Conservation (phyloP, 2,113 vertebrate species). For the Psittacara wagleri region DNA sequence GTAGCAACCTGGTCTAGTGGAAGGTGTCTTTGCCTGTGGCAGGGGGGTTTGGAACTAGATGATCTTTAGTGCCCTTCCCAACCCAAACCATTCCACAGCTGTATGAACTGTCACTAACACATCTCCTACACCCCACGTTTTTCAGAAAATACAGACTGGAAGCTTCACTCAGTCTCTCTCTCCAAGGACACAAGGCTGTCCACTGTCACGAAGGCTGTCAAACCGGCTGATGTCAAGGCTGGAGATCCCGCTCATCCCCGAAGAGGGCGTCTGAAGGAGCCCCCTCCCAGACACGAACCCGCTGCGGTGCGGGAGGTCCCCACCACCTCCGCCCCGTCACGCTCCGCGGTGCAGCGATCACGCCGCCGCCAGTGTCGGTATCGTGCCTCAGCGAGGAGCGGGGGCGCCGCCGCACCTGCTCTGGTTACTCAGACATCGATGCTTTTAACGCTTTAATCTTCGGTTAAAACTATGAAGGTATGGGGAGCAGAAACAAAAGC, state of each 20-base stretch:
- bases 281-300: rapidly evolving
- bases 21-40: background rate
- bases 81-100: background rate
- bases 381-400: too few relatives aligned
- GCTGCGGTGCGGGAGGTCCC: rapidly evolving
- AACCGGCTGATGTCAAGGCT: too few relatives aligned
- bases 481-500: background rate
- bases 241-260: too few relatives aligned
- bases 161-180: background rate
- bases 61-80: background rate
- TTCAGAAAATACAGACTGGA: background rate
- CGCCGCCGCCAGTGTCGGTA: background rate
- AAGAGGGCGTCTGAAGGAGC: background rate
- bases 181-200: too few relatives aligned
- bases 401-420: too few relatives aligned
- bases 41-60: background rate
- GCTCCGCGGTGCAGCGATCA: too few relatives aligned
- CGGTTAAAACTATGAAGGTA: rapidly evolving
- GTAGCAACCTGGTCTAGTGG: background rate
- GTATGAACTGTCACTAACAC: too few relatives aligned
- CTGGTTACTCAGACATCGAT: background rate
- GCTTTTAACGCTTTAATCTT: background rate
- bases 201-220: too few relatives aligned
- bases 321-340: background rate
- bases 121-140: rapidly evolving